These are phyloP conservation scores for Sebastes aleutianus DNA, from an alignment of 2,797 vertebrate species.

Conservation along the genomic window DNA sequence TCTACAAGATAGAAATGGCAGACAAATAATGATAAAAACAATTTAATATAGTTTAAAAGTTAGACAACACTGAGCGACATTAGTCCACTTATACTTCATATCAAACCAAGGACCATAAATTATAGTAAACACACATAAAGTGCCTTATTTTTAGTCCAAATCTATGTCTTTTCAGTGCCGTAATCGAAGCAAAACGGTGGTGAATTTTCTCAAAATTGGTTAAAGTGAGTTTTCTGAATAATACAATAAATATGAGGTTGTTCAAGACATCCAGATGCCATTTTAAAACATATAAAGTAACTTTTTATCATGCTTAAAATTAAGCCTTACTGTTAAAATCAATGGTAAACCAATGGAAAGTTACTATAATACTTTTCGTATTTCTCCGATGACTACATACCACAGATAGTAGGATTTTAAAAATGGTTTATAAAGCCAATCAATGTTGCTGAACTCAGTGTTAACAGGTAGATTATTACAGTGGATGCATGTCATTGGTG, in stretches of 20 bases:
- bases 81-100: too few species aligned
- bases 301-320: not conserved
- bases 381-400: not conserved
- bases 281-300: not conserved
- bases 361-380: not conserved
- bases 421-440: not conserved
- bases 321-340: not conserved
- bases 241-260: not conserved
- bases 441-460: not conserved
- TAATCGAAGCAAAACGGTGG: too few species aligned
- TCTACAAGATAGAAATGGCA: too few species aligned
- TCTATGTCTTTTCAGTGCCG: too few species aligned
- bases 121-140: too few species aligned
- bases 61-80: too few species aligned
- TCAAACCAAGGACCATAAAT: too few species aligned
- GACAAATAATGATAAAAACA: too few species aligned
- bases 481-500: not conserved
- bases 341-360: not conserved
- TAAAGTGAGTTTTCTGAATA: too few species aligned
- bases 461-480: not conserved
- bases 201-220: not conserved
- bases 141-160: too few species aligned
- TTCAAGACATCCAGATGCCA: not conserved
- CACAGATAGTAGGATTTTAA: not conserved
- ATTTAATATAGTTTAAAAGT: too few species aligned